Percentiles rank a stretch among this genome's conserved stretches.
These are phyloP conservation scores for Phymorhynchus buccinoides DNA, from an alignment of 1,140 invertebrate species.

Conservation along the genomic window DNA sequence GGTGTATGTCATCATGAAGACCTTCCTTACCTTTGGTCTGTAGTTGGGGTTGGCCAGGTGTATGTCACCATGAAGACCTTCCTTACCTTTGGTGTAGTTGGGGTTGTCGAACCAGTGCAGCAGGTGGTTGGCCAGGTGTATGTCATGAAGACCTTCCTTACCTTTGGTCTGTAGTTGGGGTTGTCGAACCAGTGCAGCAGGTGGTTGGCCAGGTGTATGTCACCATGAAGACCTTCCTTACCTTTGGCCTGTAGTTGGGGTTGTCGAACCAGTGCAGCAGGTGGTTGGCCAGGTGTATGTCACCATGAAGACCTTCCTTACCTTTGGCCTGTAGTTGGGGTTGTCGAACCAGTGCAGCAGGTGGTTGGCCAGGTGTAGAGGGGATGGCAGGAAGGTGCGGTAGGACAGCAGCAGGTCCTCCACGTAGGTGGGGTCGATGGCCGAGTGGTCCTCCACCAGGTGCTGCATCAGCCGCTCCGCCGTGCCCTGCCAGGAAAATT, in stretches of 20 bases:
- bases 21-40: too few relatives aligned
- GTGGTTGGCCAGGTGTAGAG: conserved; percentile 87
- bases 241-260: conserved; percentile 77
- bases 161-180: conserved; percentile 77
- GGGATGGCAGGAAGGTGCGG: conserved; percentile 92
- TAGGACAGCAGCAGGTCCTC: conserved; percentile 99
- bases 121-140: background rate
- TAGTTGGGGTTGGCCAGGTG: too few relatives aligned
- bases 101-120: background rate
- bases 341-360: conserved; percentile 89
- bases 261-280: too few relatives aligned
- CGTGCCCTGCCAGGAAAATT: conserved; percentile 79
- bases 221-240: conserved; percentile 44
- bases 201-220: too few relatives aligned
- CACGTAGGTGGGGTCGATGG: conserved; percentile 95
- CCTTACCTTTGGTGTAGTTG: conserved; percentile 76
- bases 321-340: conserved; percentile 82
- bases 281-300: too few relatives aligned
- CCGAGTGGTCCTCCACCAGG: conserved; percentile 90
- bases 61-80: background rate
- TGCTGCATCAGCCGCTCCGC: conserved; percentile 92
- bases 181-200: too few relatives aligned
- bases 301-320: conserved; percentile 42
- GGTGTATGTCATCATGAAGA: conserved; percentile 75
- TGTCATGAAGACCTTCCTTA: conserved; percentile 51